Base-by-base conservation (phyloP, 2,113 vertebrate species). In the Clarias macrocephalus region DNA sequence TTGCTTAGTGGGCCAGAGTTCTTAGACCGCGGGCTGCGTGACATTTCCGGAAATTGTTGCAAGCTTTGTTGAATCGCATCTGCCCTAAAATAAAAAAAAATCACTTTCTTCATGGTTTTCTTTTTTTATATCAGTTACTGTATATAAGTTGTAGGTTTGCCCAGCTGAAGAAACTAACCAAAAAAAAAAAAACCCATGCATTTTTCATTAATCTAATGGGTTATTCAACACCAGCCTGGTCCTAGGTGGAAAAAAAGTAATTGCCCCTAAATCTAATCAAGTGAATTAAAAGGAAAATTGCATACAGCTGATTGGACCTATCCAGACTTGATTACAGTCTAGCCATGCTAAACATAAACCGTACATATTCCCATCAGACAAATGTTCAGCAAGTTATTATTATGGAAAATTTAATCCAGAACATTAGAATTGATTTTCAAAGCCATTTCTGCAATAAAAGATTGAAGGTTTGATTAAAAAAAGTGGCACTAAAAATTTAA, bases 21-120 rank as follows among this genome's bases (percentile, higher is more conserved):
- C 84, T 59, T 79, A 79, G 88, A 85, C 76, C 86, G 79, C 85
- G 57, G 90, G 82, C 62, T 66, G 70, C 76, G 79, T 84, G 88
- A 92, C 86, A 88, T 86, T 68, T 90, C 81, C 52, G 66, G 48
- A 89, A 89, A 86, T 83, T 84, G 83, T 85, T 87, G 23, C 23
- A 86, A 79, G 68, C 77, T n/a, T 87, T 77, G 85, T 88, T 91
- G 80, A 92, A 82, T 91, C 72, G 57, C 85, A 89, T 93, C n/a
- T 54, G 76, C 30, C 65, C 66, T 28, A 3, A 52, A 83, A 83
- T 66, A 5, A n/a, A 63, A 57, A 30, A 65, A 16, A 57, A 70
- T 70, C 2, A 0, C 59, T 63, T 83, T 30, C 15, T 73, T 73
- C 5, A 28, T 70, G 1, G 3, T 28, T 57, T 72, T 11, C 3